Evolutionary conservation across 2,797 vertebrate genomes (phyloP), one percentile per base, ranked within the genome.

Genomic region (Melanotaenia nigrans): DNA sequence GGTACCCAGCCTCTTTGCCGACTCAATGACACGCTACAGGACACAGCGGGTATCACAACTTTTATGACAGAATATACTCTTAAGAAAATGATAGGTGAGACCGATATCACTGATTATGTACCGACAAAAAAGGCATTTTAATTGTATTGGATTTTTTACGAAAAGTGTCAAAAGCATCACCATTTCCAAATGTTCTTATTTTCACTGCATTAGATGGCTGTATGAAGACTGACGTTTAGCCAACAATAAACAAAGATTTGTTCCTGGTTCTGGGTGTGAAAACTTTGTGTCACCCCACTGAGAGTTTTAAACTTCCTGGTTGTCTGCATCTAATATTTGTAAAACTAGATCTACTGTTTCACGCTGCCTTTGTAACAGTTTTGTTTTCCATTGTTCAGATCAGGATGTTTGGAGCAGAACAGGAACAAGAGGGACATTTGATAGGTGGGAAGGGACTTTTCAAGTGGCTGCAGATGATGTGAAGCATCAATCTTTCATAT

Each of bases 401-500:
- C 79, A 74, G 68, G 61, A 81, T 73, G 67, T 69, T 73, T 78
- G 71, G 57, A 76, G 71, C 68, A 78, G 79, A 82, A 68, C 65
- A 62, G 77, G 85, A 79, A 87, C 84, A 81, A 82, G 78, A 83
- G 82, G 78, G 84, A 84, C 76, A 81, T 91, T 77, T 82, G 58
- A 75, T 75, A 76, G 68, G 78, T 82, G 71, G 81, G 72, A 86
- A 84, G 75, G 78, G 77, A 84, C 83, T 53, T 73, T 87, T 82
- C 79, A 90, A 90, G 87, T 87, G 79, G 80, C 81, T 88, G 85
- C 84, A 86, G 81, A 85, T 86, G 89, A 87, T 87, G 74, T 67
- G 70, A 87, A 84, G 91, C 91, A 93, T 94, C 92, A 92, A 95
- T 95, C 93, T 94, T 93, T 93, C 92, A 92, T 93, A 92, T 93